A percentile compares a stretch with the other conserved stretches of the same genome.
These are phyloP conservation scores for Acanthornis magna DNA, from an alignment of 2,797 vertebrate genomes.

Conservation along the genomic window DNA sequence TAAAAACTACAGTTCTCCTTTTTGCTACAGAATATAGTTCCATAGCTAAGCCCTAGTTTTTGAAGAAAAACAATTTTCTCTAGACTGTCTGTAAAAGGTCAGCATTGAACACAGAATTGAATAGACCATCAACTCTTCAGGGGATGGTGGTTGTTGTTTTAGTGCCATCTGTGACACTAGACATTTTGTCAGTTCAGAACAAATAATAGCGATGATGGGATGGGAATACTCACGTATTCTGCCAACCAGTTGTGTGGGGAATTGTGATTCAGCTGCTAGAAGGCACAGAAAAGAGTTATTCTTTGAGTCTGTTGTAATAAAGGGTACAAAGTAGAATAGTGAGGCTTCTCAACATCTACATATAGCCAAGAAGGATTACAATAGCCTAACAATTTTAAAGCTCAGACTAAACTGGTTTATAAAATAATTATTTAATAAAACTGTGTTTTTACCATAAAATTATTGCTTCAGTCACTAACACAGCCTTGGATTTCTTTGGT, in stretches of 20 bases:
- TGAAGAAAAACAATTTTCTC: neutral
- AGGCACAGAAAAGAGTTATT: neutral
- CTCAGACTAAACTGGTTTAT: neutral
- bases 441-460: neutral
- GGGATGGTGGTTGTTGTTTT: neutral
- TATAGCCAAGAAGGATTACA: neutral
- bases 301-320: neutral
- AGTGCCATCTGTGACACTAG: neutral
- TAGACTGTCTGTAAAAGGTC: neutral
- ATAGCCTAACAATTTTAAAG: neutral
- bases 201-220: neutral
- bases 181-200: constrained; percentile 19
- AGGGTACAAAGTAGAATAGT: neutral
- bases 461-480: neutral
- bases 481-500: neutral
- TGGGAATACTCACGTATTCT: neutral
- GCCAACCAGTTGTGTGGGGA: neutral
- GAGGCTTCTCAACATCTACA: neutral
- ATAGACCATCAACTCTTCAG: neutral
- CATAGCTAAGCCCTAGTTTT: neutral
- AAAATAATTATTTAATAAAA: neutral
- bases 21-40: neutral
- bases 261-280: neutral
- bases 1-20: neutral
- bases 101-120: neutral